phyloP scores from a whole-genome alignment of 2,888 invertebrate genomes.

The Lithophane socia region DNA sequence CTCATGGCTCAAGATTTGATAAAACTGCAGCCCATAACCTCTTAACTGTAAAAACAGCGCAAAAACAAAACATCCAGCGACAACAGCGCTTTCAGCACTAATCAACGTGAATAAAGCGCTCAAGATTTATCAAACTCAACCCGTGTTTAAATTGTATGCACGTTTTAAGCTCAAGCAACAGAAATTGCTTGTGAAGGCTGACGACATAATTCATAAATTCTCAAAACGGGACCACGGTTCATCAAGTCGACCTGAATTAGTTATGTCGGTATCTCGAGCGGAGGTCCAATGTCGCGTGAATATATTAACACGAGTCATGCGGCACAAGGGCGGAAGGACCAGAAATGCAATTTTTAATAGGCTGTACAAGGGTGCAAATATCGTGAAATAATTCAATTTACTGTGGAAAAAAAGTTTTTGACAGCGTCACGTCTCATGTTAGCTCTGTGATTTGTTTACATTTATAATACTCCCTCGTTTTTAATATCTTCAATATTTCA shows the following conservation, averaged over 20 bases:
- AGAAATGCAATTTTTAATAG: conserved; percentile 40
- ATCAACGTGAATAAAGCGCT: conserved; percentile 53
- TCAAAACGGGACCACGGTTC: conserved; percentile 70
- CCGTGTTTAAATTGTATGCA: conserved; percentile 66
- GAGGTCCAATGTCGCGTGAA: conserved; percentile 68
- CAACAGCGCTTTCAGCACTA: conserved; percentile 32
- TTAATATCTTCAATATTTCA: no score
- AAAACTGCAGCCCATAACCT: not conserved
- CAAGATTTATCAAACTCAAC: conserved; percentile 63
- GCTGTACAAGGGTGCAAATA: not conserved
- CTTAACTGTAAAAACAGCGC: not conserved
- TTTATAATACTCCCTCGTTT: no score
- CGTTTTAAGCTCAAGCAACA: conserved; percentile 61
- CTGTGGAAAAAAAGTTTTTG: not conserved
- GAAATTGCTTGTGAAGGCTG: conserved; percentile 68
- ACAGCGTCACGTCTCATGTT: no score
- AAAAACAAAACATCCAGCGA: conserved; percentile 2
- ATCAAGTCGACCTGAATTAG: conserved; percentile 73
- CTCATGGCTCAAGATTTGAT: not conserved
- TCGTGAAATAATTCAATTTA: not conserved
- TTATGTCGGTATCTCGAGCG: conserved; percentile 62
- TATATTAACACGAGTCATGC: conserved; percentile 51
- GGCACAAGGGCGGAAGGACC: conserved; percentile 31
- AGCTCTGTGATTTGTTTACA: not conserved
- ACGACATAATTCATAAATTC: conserved; percentile 75